Evolutionary conservation across 2,797 vertebrate species (phyloP).

Genomic region (Alcedo quadribrachys): DNA sequence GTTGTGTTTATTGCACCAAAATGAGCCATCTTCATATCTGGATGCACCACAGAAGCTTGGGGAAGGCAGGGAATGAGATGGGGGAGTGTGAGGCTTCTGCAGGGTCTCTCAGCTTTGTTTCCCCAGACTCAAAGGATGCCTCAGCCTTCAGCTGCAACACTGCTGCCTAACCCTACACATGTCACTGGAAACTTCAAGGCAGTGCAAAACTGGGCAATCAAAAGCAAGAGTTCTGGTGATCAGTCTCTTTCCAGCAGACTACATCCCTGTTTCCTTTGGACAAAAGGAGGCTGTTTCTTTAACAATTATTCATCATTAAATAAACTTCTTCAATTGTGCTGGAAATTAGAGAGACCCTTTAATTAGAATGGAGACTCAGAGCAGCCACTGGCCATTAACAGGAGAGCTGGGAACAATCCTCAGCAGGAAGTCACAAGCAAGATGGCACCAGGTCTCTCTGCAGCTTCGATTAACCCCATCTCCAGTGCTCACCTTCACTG

Average conservation of each 20-base stretch:
- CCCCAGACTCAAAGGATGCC: not conserved
- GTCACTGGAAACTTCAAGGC: not conserved
- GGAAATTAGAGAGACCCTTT: not conserved
- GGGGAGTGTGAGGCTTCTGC: not conserved
- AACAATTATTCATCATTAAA: not conserved
- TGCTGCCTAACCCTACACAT: not conserved
- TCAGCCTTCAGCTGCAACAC: not conserved
- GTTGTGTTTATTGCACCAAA: not conserved
- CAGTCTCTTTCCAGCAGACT: not conserved
- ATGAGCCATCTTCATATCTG: not conserved
- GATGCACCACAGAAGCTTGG: not conserved
- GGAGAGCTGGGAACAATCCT: not conserved
- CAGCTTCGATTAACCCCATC: not conserved
- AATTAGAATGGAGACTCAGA: not conserved
- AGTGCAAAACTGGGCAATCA: not conserved
- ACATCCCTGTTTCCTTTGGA: not conserved
- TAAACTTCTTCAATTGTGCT: not conserved
- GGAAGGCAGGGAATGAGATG: not conserved
- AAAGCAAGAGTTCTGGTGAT: not conserved
- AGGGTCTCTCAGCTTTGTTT: conserved; percentile 7
- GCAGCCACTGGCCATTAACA: not conserved
- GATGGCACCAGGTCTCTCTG: not conserved
- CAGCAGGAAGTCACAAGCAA: not conserved
- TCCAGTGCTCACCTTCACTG: rapidly evolving
- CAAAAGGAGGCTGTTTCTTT: not conserved